Evolutionary conservation across 2,797 vertebrate species (phyloP).

Genomic region (Rhabdophis nuchalis): DNA sequence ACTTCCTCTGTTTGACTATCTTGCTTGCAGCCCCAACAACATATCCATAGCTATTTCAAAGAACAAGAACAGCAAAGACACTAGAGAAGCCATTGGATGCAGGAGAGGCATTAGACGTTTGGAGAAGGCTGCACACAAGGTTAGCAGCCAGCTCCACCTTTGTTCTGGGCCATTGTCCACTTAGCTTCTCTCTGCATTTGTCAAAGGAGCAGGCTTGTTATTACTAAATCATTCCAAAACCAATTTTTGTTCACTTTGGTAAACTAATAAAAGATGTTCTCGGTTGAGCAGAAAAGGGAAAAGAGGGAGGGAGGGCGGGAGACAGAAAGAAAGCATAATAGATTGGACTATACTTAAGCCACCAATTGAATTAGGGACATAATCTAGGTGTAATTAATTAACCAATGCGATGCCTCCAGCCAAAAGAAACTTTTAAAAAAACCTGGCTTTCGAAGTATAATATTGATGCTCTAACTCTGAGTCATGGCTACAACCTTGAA

Average conservation of each 20-base stretch:
- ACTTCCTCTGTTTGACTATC: neutral
- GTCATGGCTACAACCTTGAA: neutral
- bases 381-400: constrained; percentile 41
- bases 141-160: neutral
- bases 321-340: neutral
- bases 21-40: neutral
- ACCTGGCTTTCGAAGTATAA: neutral
- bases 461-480: neutral
- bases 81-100: neutral
- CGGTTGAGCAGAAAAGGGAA: neutral
- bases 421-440: neutral
- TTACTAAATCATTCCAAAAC: neutral
- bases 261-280: neutral
- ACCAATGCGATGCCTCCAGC: constrained; percentile 20
- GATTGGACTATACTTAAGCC: neutral
- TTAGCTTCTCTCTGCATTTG: neutral
- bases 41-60: neutral
- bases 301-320: neutral
- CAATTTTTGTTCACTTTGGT: neutral
- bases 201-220: neutral
- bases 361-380: constrained; percentile 46
- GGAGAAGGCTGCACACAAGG: neutral
- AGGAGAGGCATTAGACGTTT: accelerated
- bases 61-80: neutral
- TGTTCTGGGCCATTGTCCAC: accelerated